Percentiles rank a stretch among this genome's conserved stretches.
Conservation (phyloP, 2,888 invertebrate genomes). For the Lepidochitona cinerea region DNA sequence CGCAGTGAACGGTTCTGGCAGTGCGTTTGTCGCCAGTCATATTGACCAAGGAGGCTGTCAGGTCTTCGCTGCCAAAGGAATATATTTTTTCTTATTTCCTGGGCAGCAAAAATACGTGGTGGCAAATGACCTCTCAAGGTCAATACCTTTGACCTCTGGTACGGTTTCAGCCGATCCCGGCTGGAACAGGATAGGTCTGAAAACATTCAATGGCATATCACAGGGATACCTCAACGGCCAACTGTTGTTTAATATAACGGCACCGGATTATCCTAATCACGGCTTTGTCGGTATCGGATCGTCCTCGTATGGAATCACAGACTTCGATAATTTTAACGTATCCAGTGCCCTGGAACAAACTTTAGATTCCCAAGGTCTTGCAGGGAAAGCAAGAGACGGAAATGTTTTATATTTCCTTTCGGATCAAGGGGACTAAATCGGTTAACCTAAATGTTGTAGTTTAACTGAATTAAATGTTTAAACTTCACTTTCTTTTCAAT, state of each 20-base stretch:
- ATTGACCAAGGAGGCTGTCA: slow-evolving; percentile 64
- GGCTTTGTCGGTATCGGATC: slow-evolving; percentile 68
- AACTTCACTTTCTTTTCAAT: too few species aligned
- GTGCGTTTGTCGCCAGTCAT: slow-evolving; percentile 62
- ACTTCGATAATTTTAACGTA: slow-evolving; percentile 62
- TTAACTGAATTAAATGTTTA: too few species aligned
- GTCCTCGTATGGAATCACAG: slow-evolving; percentile 61
- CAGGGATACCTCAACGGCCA: slow-evolving; percentile 49
- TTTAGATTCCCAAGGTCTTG: too few species aligned
- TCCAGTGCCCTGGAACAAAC: too few species aligned
- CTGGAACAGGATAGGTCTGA: neutral
- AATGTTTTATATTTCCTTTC: too few species aligned
- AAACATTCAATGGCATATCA: slow-evolving; percentile 11
- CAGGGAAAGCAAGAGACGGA: too few species aligned
- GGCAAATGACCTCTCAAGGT: slow-evolving; percentile 53
- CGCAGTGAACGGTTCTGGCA: slow-evolving; percentile 53
- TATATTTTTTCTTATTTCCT: slow-evolving; percentile 63
- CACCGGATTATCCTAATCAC: slow-evolving; percentile 34
- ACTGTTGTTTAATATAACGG: slow-evolving; percentile 37
- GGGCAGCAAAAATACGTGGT: slow-evolving; percentile 36
- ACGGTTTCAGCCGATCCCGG: neutral
- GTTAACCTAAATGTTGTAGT: too few species aligned
- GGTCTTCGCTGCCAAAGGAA: slow-evolving; percentile 54
- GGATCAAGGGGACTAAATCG: too few species aligned
- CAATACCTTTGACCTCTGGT: neutral